Evolutionary conservation across 1,140 invertebrate genomes (phyloP).

Genomic region (Arion vulgaris): DNA sequence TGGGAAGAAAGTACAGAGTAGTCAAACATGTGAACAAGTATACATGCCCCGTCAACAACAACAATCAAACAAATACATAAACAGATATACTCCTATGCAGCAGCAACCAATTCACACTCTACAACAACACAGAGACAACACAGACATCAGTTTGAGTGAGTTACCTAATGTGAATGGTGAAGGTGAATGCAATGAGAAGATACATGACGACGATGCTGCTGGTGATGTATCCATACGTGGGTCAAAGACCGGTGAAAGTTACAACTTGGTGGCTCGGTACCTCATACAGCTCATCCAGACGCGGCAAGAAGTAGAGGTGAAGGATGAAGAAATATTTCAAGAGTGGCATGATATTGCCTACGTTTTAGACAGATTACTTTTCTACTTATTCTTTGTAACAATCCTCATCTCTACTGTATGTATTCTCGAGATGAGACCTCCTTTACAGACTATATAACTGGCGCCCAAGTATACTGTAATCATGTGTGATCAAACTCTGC

Average conservation of each 20-base stretch:
- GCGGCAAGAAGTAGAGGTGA: conserved; percentile 53
- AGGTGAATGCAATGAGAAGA: background rate
- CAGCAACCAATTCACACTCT: background rate
- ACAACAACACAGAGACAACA: background rate
- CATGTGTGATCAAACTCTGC: too few species aligned
- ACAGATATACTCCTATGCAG: background rate
- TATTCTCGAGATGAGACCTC: conserved; percentile 68
- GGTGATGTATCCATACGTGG: background rate
- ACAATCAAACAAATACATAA: background rate
- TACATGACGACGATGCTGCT: background rate
- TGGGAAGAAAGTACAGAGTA: background rate
- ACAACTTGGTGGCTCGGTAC: conserved; percentile 44
- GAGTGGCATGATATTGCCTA: conserved; percentile 76
- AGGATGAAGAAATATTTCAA: conserved; percentile 66
- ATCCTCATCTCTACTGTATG: conserved; percentile 74
- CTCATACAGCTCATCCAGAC: conserved; percentile 54
- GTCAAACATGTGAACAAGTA: background rate
- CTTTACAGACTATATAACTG: conserved; percentile 9
- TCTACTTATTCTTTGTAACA: conserved; percentile 76
- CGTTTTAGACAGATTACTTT: conserved; percentile 76
- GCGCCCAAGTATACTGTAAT: background rate
- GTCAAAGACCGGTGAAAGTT: background rate
- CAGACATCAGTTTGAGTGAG: background rate
- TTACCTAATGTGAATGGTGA: background rate
- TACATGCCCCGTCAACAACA: background rate